Evolutionary conservation across 1,140 invertebrate genomes (phyloP).

Genomic region (Chlorops oryzae): DNA sequence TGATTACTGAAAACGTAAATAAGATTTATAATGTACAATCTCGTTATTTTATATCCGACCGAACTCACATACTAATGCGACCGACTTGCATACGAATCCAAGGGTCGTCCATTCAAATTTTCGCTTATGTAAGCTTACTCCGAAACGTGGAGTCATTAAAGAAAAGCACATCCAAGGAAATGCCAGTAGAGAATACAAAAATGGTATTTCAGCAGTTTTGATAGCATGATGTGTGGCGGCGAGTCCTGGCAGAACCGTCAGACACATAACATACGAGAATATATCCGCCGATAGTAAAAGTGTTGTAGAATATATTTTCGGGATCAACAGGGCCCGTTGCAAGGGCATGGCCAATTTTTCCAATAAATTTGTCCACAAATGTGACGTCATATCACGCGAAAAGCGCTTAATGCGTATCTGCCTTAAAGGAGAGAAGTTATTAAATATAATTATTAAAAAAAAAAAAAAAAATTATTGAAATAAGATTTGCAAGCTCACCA

Average conservation of each 20-base stretch:
- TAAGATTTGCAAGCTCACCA: constrained; percentile 30
- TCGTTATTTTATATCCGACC: neutral
- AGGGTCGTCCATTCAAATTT: constrained; percentile 42
- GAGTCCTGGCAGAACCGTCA: constrained; percentile 38
- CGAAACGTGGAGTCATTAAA: constrained; percentile 44
- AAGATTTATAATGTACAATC: neutral
- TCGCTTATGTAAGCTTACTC: constrained; percentile 33
- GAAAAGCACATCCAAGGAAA: constrained; percentile 47
- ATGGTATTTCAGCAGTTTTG: constrained; percentile 44
- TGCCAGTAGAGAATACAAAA: constrained; percentile 42
- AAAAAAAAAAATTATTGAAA: too few species aligned
- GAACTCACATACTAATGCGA: constrained; percentile 41
- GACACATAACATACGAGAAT: constrained; percentile 45
- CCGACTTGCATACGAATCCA: constrained; percentile 37
- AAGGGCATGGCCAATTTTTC: constrained; percentile 40
- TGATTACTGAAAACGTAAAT: constrained; percentile 30
- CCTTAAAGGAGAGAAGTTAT: neutral
- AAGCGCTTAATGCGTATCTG: constrained; percentile 36
- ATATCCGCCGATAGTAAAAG: constrained; percentile 41
- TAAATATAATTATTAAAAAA: neutral
- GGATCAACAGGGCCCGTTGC: constrained; percentile 36
- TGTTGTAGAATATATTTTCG: constrained; percentile 39
- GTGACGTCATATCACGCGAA: constrained; percentile 32
- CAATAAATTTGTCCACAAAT: constrained; percentile 37
- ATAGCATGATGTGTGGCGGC: constrained; percentile 39